Evolutionary conservation across 2,888 invertebrate genomes (phyloP).

Genomic region (Saturnia pavonia): DNA sequence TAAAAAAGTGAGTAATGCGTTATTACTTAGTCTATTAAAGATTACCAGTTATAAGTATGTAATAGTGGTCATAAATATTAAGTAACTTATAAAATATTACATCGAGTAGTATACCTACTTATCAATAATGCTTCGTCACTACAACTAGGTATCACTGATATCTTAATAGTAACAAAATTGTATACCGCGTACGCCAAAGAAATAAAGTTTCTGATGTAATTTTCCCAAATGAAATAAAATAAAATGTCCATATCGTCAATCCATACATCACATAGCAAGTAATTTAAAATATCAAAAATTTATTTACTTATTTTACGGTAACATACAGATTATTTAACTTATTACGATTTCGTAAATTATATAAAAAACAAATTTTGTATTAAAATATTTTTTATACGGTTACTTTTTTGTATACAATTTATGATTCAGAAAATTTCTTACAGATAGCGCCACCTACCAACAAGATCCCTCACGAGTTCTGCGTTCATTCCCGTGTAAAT

Average conservation of each 20-base stretch:
- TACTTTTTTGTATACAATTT: not conserved
- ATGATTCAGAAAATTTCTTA: not conserved
- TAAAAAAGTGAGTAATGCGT: constrained; percentile 31
- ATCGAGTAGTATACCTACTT: too few relatives aligned
- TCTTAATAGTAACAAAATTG: not conserved
- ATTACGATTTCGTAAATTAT: too few relatives aligned
- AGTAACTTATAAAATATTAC: too few relatives aligned
- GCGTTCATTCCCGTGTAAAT: constrained; percentile 65
- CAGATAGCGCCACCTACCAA: constrained; percentile 4
- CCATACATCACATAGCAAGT: not conserved
- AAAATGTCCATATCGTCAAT: not conserved
- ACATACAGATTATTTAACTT: too few relatives aligned
- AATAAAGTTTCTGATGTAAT: not conserved
- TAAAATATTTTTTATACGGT: too few relatives aligned
- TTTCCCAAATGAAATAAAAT: not conserved
- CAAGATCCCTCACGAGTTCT: constrained; percentile 50
- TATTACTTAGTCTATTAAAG: too few relatives aligned
- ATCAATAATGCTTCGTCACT: too few relatives aligned
- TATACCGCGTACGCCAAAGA: not conserved
- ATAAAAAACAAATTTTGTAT: too few relatives aligned
- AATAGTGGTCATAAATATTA: too few relatives aligned
- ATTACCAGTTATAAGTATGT: too few relatives aligned
- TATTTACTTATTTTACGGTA: too few relatives aligned
- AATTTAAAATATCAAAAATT: not conserved
- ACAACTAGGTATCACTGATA: too few relatives aligned